Base-by-base conservation (phyloP, 2,888 invertebrate genomes). In the Polia nebulosa region DNA sequence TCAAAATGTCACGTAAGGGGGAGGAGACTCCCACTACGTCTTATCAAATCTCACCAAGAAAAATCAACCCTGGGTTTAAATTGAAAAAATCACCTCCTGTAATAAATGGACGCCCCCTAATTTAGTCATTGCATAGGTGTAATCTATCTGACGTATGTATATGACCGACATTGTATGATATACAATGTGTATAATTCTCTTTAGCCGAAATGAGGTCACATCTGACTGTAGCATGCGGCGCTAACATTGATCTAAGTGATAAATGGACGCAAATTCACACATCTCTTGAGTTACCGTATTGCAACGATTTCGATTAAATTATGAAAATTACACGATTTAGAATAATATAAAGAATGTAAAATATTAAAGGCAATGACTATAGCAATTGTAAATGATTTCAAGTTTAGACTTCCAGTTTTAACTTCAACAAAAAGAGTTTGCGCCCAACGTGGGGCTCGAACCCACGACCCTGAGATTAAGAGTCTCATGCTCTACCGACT, bases 391-490 rank as follows among this genome's bases (percentile, higher is more conserved):
- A 20, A 41, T 8, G 25, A 20, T n/a, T 45, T 41, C 9, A 27
- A 20, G 36, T 49, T n/a, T 20, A 4, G 20, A 27, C 13, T n/a
- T n/a, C n/a, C n/a, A n/a, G n/a, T n/a, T n/a, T n/a, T n/a, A n/a
- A 84, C 85, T 62, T 55, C 51, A 15, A 47, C 83, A 81, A 75
- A 80, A 83, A 80, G 47, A 44, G 0, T 1, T 41, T 56, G 80
- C 96, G 96, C 96, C 96, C 96, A 96, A 96, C 96, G 96, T 96
- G 96, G 96, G 96, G 96, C 96, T 96, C 96, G 96, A 96, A 96
- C 96, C 96, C 96, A 96, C 96, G 96, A 96, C 96, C 96, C 96
- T 96, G 96, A 96, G 96, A 96, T 96, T 96, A 96, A 96, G 96
- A 96, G 96, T 96, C 96, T 96, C 96, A 96, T 95, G 95, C 95